Evolutionary conservation across 1,140 invertebrate genomes (phyloP).

Genomic region (Heterodera carotae): DNA sequence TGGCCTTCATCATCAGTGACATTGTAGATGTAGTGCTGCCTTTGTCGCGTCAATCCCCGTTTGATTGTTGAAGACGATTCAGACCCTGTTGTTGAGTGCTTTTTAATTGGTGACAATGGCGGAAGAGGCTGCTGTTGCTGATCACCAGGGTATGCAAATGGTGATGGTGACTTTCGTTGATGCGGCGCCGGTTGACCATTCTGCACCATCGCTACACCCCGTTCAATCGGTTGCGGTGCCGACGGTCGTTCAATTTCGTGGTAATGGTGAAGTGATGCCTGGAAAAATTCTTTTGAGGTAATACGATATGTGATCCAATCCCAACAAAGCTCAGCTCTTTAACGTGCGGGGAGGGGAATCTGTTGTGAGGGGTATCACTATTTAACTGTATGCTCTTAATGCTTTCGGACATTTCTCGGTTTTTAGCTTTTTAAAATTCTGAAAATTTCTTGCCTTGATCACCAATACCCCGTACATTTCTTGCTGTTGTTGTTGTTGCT

Average conservation of each 20-base stretch:
- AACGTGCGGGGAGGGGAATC: too few relatives aligned
- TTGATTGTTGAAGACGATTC: slow-evolving; percentile 15
- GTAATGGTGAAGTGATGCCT: not conserved
- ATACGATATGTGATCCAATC: too few relatives aligned
- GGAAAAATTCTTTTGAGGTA: not conserved
- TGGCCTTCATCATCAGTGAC: slow-evolving; percentile 22
- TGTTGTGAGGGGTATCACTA: not conserved
- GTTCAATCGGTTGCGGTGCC: not conserved
- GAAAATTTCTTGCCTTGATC: not conserved
- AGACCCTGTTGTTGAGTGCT: slow-evolving; percentile 6
- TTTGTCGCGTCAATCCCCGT: not conserved
- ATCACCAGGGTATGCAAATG: slow-evolving; percentile 1
- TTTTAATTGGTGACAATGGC: not conserved
- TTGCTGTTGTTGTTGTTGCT: not conserved
- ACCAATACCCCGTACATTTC: not conserved
- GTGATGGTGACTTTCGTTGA: slow-evolving; percentile 7
- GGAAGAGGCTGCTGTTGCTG: not conserved
- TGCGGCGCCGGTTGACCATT: not conserved
- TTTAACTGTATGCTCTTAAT: not conserved
- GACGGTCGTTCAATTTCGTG: not conserved
- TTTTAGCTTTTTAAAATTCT: too few relatives aligned
- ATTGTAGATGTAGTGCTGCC: slow-evolving; percentile 28
- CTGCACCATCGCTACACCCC: not conserved
- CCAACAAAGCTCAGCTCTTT: too few relatives aligned
- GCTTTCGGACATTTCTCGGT: not conserved